Evolutionary conservation across 2,888 invertebrate species (phyloP).

Genomic region (Oscheius sp.): DNA sequence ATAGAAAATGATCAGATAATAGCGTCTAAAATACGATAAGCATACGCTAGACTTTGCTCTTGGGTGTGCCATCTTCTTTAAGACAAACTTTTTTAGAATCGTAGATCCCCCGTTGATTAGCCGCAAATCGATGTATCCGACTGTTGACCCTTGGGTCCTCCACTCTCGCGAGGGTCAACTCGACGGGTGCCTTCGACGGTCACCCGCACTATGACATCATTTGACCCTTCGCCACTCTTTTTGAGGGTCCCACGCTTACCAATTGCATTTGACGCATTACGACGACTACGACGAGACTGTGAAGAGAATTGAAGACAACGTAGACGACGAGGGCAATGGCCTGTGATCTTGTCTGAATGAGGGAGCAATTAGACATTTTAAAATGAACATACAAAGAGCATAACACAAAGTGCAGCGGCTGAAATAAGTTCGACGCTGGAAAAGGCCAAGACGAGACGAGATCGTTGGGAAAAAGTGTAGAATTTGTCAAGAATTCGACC

Average conservation of each 20-base stretch:
- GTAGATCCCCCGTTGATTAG: background rate
- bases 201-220: background rate
- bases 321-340: slow-evolving; percentile 40
- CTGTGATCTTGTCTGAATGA: slow-evolving; percentile 39
- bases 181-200: background rate
- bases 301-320: slow-evolving; percentile 48
- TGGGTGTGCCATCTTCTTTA: too few relatives aligned
- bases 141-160: slow-evolving; percentile 10
- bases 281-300: slow-evolving; percentile 48
- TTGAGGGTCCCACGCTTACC: slow-evolving; percentile 26
- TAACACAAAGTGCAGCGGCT: slow-evolving; percentile 17
- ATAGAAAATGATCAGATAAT: too few relatives aligned
- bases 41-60: background rate
- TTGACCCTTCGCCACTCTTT: background rate
- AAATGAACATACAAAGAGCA: slow-evolving; percentile 38
- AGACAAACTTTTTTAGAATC: too few relatives aligned
- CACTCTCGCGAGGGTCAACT: background rate
- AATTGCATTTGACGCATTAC: slow-evolving; percentile 42
- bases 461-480: slow-evolving; percentile 2
- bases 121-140: background rate
- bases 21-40: too few relatives aligned
- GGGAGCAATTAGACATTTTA: background rate
- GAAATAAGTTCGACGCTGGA: slow-evolving; percentile 27
- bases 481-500: slow-evolving; percentile 44
- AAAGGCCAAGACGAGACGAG: slow-evolving; percentile 6